Conservation (phyloP, 2,113 vertebrate genomes). For the Carlito syrichta region DNA sequence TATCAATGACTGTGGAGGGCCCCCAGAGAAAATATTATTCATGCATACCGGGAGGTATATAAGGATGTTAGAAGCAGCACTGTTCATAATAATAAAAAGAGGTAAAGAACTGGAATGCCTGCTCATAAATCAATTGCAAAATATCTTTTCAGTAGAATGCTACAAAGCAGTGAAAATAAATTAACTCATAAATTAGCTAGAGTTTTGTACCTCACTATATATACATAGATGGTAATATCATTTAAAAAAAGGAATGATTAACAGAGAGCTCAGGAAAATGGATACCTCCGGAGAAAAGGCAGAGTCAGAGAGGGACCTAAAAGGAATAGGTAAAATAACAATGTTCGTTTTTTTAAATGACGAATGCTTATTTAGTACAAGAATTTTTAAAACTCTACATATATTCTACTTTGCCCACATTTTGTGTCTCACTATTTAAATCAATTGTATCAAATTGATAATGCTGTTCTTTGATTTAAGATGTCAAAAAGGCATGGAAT, state of each 20-base stretch:
- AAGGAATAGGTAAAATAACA: not conserved
- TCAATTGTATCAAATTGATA: not conserved
- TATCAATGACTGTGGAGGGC: no score
- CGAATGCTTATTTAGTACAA: not conserved
- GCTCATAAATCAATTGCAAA: not conserved
- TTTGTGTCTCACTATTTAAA: not conserved
- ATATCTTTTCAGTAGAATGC: not conserved
- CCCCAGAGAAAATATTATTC: fast-evolving
- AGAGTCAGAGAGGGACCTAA: not conserved
- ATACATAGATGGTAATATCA: not conserved
- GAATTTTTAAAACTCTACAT: not conserved
- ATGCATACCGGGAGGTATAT: fast-evolving
- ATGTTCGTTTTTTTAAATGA: not conserved
- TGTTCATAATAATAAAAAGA: not conserved
- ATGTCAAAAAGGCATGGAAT: not conserved
- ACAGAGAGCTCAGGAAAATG: not conserved
- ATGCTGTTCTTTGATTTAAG: not conserved
- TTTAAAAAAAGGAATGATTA: not conserved
- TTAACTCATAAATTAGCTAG: not conserved
- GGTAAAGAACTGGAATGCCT: not conserved
- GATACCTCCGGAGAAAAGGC: not conserved
- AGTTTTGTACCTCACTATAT: no score
- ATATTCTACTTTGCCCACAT: not conserved
- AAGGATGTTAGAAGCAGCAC: not conserved
- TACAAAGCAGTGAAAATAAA: not conserved